These are phyloP conservation scores for Pollenia angustigena DNA, from an alignment of 2,888 invertebrate genomes.

Conservation along the genomic window DNA sequence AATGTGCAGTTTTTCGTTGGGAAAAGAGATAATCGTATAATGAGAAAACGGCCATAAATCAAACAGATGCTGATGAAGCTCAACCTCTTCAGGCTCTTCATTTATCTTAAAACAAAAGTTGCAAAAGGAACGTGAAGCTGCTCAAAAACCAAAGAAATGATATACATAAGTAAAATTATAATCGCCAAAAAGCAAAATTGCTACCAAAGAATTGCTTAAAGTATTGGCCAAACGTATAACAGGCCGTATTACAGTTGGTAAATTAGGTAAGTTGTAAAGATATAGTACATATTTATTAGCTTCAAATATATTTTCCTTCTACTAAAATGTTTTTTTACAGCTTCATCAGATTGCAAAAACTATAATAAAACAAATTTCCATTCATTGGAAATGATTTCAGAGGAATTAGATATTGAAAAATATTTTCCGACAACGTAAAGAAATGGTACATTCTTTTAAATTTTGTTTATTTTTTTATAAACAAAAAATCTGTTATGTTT, in stretches of 20 bases:
- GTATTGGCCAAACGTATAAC: constrained; percentile 81
- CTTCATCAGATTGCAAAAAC: constrained; percentile 77
- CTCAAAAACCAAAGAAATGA: constrained; percentile 75
- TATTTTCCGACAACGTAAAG: constrained; percentile 76
- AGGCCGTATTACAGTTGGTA: constrained; percentile 79
- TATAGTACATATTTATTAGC: not conserved
- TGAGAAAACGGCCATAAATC: too few relatives aligned
- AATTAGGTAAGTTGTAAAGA: constrained; percentile 75
- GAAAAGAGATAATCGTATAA: too few relatives aligned
- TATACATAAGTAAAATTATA: constrained; percentile 80
- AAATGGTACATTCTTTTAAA: constrained; percentile 4
- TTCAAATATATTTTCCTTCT: constrained; percentile 4
- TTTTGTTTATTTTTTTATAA: constrained; percentile 9
- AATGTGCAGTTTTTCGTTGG: too few relatives aligned
- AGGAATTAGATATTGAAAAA: constrained; percentile 80
- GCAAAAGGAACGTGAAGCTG: constrained; percentile 62
- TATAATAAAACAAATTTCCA: constrained; percentile 80
- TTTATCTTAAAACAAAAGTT: constrained; percentile 35
- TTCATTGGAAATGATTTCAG: constrained; percentile 79
- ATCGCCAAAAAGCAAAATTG: constrained; percentile 82
- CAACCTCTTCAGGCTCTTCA: constrained; percentile 2
- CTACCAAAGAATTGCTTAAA: constrained; percentile 81
- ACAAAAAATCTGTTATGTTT: constrained; percentile 68
- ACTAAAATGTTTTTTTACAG: constrained; percentile 72
- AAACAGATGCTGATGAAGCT: too few relatives aligned